Evolutionary conservation across 2,797 vertebrate genomes (phyloP).

Genomic region (Propithecus deckenii): DNA sequence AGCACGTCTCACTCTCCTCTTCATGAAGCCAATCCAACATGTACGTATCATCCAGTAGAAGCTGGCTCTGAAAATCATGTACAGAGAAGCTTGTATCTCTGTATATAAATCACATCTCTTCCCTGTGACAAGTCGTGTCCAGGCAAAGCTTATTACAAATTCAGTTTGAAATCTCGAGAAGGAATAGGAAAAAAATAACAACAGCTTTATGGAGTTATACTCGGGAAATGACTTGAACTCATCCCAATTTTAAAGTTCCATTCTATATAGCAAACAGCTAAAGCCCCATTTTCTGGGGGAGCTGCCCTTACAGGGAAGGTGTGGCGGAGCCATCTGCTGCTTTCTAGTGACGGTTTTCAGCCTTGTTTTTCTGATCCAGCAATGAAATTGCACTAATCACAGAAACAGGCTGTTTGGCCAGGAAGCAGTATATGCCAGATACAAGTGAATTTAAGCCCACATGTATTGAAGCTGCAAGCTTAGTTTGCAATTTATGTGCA

Average conservation of each 20-base stretch:
- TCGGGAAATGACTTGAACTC: conserved; percentile 43
- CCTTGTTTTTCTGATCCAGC: conserved; percentile 59
- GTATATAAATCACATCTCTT: conserved; percentile 62
- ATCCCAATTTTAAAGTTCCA: conserved; percentile 60
- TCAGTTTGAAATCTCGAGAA: conserved; percentile 57
- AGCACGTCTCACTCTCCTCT: not conserved
- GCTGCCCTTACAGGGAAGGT: conserved; percentile 67
- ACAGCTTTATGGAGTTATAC: conserved; percentile 27
- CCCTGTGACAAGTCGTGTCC: not conserved
- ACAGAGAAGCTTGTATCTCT: conserved; percentile 26
- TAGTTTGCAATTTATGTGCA: conserved; percentile 73
- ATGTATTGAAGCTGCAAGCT: conserved; percentile 59
- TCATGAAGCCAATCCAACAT: not conserved
- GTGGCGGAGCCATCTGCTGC: conserved; percentile 80
- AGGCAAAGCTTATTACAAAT: conserved; percentile 65
- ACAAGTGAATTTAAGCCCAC: conserved; percentile 72
- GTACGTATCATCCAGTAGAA: not conserved
- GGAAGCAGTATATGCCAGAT: conserved; percentile 65
- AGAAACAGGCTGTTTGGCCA: conserved; percentile 78
- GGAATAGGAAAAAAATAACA: conserved; percentile 51
- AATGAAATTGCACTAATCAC: conserved; percentile 77
- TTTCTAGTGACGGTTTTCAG: conserved; percentile 66
- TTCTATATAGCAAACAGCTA: conserved; percentile 55
- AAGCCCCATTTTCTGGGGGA: conserved; percentile 65
- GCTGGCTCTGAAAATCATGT: not conserved